These are phyloP conservation scores for Hippocampus abdominalis DNA, from an alignment of 2,113 vertebrate genomes.

Conservation along the genomic window DNA sequence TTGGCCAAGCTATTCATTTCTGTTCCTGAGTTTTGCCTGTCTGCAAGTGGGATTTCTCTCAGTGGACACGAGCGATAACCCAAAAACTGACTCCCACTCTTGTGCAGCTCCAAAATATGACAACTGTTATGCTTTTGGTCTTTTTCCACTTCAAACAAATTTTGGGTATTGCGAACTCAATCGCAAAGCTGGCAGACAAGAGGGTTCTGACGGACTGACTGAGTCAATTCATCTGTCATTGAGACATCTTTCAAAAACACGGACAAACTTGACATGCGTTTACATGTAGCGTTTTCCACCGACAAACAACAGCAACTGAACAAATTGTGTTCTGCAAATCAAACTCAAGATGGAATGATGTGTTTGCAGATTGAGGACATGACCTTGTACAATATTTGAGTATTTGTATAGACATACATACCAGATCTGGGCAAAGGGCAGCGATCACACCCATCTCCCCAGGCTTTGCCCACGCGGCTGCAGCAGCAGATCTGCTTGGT, in stretches of 20 bases:
- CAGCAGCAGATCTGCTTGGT: constrained; percentile 81
- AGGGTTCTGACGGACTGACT: constrained; percentile 30
- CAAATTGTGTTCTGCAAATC: not conserved
- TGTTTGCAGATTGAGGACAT: constrained; percentile 5
- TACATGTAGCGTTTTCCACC: constrained; percentile 28
- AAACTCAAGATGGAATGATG: constrained; percentile 16
- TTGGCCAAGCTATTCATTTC: constrained; percentile 56
- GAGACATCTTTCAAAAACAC: constrained; percentile 28
- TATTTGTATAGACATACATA: constrained; percentile 52
- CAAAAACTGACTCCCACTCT: constrained; percentile 53
- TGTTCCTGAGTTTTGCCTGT: constrained; percentile 44
- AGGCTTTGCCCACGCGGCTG: constrained; percentile 76
- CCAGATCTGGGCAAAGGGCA: constrained; percentile 74
- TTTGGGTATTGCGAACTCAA: constrained; percentile 46
- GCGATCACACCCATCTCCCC: constrained; percentile 68
- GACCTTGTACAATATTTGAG: not conserved
- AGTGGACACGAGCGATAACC: constrained; percentile 61
- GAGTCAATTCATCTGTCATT: not conserved
- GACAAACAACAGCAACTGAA: constrained; percentile 24
- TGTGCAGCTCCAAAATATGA: constrained; percentile 60
- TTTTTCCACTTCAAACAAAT: constrained; percentile 59
- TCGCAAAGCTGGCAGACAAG: constrained; percentile 44
- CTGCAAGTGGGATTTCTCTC: constrained; percentile 57
- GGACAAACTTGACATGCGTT: constrained; percentile 15
- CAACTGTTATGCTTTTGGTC: constrained; percentile 56